phyloP scores from a whole-genome alignment of 2,888 invertebrate species.

The Deilephila porcellus region DNA sequence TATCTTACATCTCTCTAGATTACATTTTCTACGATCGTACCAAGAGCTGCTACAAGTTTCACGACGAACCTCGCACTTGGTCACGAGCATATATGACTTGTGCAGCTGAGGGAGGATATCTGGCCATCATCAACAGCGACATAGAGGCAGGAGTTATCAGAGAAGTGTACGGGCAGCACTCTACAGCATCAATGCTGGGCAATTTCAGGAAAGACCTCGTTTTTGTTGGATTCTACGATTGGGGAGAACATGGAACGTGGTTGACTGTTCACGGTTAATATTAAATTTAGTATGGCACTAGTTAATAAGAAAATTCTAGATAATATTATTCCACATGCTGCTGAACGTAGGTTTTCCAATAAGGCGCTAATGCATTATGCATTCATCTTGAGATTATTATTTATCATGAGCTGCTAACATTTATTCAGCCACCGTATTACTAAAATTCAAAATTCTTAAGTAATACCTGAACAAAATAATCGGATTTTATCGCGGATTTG shows the following conservation, averaged over 20 bases:
- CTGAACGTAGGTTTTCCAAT: too few relatives aligned
- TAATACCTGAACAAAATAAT: too few relatives aligned
- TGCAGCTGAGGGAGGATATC: slow-evolving; percentile 50
- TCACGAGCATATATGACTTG: slow-evolving; percentile 52
- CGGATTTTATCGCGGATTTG: too few relatives aligned
- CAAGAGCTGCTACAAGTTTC: slow-evolving; percentile 39
- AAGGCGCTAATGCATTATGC: too few relatives aligned
- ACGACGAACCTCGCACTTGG: slow-evolving; percentile 48
- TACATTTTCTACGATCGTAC: slow-evolving; percentile 8
- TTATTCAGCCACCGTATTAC: too few relatives aligned
- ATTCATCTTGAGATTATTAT: too few relatives aligned
- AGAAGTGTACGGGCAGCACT: slow-evolving; percentile 39
- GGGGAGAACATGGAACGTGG: slow-evolving; percentile 35
- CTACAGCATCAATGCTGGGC: slow-evolving; percentile 34
- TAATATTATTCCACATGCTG: too few relatives aligned
- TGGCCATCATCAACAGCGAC: slow-evolving; percentile 53
- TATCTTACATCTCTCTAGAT: background rate
- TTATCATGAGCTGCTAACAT: too few relatives aligned
- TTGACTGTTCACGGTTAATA: slow-evolving; percentile 3
- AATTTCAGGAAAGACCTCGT: slow-evolving; percentile 38
- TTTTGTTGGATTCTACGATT: slow-evolving; percentile 43
- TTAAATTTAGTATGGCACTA: too few relatives aligned
- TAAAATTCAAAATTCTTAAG: too few relatives aligned
- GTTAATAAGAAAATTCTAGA: too few relatives aligned
- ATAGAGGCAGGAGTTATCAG: slow-evolving; percentile 42